phyloP scores from a whole-genome alignment of 2,888 invertebrate genomes.

The Thyatira batis region DNA sequence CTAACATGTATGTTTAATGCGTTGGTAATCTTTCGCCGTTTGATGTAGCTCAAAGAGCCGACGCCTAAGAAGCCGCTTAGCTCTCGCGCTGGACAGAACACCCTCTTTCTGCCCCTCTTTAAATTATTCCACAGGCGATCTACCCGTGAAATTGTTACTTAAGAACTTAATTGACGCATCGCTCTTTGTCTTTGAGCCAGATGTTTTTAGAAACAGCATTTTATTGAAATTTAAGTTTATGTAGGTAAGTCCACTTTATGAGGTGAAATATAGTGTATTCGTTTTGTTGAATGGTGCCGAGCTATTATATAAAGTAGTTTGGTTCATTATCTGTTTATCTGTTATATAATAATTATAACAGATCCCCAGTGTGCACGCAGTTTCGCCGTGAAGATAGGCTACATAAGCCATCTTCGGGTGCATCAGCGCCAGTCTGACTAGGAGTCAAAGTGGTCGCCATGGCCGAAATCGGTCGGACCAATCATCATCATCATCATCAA shows the following conservation, averaged over 20 bases:
- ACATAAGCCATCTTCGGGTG: no score
- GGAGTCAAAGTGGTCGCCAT: no score
- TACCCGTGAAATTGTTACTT: conserved; percentile 64
- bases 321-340: no score
- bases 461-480: no score
- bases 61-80: conserved; percentile 59
- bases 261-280: background rate
- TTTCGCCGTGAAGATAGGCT: no score
- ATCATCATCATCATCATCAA: no score
- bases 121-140: conserved; percentile 61
- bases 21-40: conserved; percentile 64
- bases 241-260: background rate
- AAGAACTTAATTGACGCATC: conserved; percentile 61
- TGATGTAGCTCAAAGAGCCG: conserved; percentile 64
- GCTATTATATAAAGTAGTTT: no score
- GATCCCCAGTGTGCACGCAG: no score
- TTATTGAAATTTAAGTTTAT: conserved; percentile 40
- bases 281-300: no score
- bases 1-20: conserved; percentile 73
- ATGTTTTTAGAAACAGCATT: conserved; percentile 48
- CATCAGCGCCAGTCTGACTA: no score
- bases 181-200: conserved; percentile 49
- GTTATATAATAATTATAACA: no score
- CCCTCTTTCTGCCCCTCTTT: conserved; percentile 33
- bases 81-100: conserved; percentile 48